Evolutionary conservation across 1,140 invertebrate species (phyloP).

Genomic region (Vollenhovia emeryi): DNA sequence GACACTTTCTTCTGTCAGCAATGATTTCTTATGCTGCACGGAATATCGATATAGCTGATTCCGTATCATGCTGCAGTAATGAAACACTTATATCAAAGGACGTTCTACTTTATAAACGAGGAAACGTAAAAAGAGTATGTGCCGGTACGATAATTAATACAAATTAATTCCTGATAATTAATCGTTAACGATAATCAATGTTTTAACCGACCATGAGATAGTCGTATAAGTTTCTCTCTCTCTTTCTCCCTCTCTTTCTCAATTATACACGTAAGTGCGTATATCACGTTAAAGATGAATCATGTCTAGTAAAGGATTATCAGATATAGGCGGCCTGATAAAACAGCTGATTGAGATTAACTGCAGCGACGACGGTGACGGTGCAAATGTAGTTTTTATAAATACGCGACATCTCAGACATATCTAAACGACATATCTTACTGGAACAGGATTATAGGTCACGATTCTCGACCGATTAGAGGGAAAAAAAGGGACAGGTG

Average conservation of each 20-base stretch:
- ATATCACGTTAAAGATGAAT: not conserved
- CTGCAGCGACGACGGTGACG: not conserved
- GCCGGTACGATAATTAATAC: not conserved
- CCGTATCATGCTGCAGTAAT: not conserved
- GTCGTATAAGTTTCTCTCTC: not conserved
- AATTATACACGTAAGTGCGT: not conserved
- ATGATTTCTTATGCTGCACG: not conserved
- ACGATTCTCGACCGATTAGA: constrained; percentile 28
- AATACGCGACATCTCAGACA: not conserved
- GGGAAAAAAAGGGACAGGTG: not conserved
- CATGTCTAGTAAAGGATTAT: not conserved
- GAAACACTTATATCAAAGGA: not conserved
- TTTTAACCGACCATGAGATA: constrained; percentile 3
- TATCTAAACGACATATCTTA: constrained; percentile 4
- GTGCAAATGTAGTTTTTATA: not conserved
- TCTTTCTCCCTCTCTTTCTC: too few species aligned
- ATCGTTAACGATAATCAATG: constrained; percentile 7
- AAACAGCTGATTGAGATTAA: not conserved
- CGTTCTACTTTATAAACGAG: not conserved
- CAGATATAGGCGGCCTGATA: not conserved
- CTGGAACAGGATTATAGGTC: constrained; percentile 34
- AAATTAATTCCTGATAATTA: not conserved
- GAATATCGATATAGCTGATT: not conserved
- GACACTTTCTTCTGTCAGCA: not conserved
- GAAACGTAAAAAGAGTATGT: not conserved